Evolutionary conservation across 1,140 invertebrate species (phyloP), one percentile per base, ranked within the genome.

Genomic region (Drosophila suzukii): DNA sequence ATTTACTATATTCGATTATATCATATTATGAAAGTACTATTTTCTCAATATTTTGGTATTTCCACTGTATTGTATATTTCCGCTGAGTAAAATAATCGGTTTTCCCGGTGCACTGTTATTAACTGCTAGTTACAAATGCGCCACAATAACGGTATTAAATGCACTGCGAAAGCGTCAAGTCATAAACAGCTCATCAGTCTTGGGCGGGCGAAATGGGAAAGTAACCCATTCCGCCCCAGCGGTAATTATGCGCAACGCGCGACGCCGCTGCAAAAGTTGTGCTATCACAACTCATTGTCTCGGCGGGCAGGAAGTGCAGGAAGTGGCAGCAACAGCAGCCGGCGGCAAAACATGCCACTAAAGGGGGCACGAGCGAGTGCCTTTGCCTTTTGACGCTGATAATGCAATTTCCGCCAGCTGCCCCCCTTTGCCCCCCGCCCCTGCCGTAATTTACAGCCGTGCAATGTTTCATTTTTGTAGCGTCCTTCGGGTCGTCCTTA

Each of bases 141-240:
- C 59, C 81, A 80, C 66, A 62, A 68, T 75, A 77, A 68, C 67
- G 68, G 61, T 72, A 89, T 88, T 88, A 83, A 88, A 88, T 80
- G 79, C 76, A 77, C 60, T 78, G 76, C 54, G 57, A 88, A 88
- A 89, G 66, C 84, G 77, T 72, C 84, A 89, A 89, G 84, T 89
- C 84, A 89, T 89, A 89, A 89, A 81, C 80, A 89, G 84, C 85
- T 89, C 84, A 89, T 89, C 84, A 90, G 84, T 89, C 84, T 83
- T 89, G 62, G 30, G 34, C 54, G 39, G 20, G 63, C 38, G 32
- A 34, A 34, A 34, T 34, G 51, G 54, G 13, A 50, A 27, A 54
- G 47, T 20, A 30, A n/a, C 55, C 38, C 39, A 43, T 34, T 10
- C 62, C 41, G 61, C 44, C 46, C 54, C 17, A 67, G 38, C 62